phyloP scores from a whole-genome alignment of 1,140 invertebrate species.

The Wasmannia auropunctata region DNA sequence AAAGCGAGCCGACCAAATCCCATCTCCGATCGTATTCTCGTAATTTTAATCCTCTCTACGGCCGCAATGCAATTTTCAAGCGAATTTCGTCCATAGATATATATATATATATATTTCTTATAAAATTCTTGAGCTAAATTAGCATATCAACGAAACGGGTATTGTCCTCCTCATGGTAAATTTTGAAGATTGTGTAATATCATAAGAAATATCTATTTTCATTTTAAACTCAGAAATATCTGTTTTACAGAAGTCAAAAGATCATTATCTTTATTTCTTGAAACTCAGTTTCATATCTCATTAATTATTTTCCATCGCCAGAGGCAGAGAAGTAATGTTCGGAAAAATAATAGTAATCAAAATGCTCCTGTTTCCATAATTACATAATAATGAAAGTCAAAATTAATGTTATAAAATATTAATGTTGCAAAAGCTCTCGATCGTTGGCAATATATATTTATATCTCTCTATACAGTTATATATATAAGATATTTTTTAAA shows the following conservation, averaged over 20 bases:
- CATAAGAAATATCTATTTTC: neutral
- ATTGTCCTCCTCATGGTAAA: neutral
- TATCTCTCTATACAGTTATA: neutral
- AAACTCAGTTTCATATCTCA: neutral
- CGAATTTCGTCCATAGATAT: neutral
- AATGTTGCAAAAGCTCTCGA: neutral
- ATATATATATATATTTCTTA: neutral
- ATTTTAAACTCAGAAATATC: neutral
- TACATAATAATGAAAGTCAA: neutral
- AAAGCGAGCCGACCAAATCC: neutral
- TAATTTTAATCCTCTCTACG: neutral
- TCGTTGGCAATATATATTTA: neutral
- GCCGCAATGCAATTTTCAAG: constrained; percentile 15
- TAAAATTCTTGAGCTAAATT: constrained; percentile 11
- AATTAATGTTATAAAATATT: too few species aligned
- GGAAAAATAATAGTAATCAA: neutral
- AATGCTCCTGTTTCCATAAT: neutral
- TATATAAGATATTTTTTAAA: too few species aligned
- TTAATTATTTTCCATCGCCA: neutral
- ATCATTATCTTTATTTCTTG: neutral
- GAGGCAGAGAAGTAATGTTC: neutral
- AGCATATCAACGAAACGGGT: neutral
- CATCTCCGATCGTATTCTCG: neutral
- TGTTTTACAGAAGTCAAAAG: neutral
- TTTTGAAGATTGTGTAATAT: neutral